Evolutionary conservation across 2,797 vertebrate genomes (phyloP), one percentile per base, ranked within the genome.

Genomic region (Gorsachius magnificus): DNA sequence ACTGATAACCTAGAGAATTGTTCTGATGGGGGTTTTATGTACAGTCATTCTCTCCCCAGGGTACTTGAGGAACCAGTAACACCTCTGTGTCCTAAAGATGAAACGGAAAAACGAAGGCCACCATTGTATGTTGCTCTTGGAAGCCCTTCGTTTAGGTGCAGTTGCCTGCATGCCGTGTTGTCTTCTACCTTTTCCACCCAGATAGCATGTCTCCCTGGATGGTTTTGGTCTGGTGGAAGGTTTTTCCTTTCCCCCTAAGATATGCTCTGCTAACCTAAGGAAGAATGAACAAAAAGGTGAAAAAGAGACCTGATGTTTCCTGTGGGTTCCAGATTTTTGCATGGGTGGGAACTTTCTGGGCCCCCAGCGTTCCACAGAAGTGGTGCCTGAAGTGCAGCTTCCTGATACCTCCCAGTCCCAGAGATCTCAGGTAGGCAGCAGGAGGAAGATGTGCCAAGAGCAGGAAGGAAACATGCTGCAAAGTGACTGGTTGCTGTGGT

Each of bases 171-270:
- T 53, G n/a, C 8, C 54, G 28, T 43, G 63, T 61, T 43, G 63
- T 61, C 26, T 70, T 36, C 36, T 18, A 5, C 21, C 38, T 64
- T 16, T 24, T 54, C 58, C 33, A 21, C 19, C 2, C 36, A 2
- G 2, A 5, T 6, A n/a, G 10, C 29, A 1, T 5, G 10, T 18
- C 16, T 75, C 26, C 45, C 18, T 33, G 13, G 28, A 6, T 2
- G 21, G 11, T 2, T 56, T 33, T 19, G 69, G 2, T 22, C 2
- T 6, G 36, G 29, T 9, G 6, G 10, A 9, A 66, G 5, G 12
- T 33, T 85, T 85, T 63, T 12, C 11, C 35, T 60, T 38, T 65
- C 12, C 6, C 18, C 43, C 38, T 9, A 25, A 66, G 14, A 24
- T 11, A 13, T 0, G 9, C 50, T 2, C 51, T 4, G 5, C 53